Evolutionary conservation across 64 coral and sea anemone species (phyloP).

Genomic region (Montipora cactus): DNA sequence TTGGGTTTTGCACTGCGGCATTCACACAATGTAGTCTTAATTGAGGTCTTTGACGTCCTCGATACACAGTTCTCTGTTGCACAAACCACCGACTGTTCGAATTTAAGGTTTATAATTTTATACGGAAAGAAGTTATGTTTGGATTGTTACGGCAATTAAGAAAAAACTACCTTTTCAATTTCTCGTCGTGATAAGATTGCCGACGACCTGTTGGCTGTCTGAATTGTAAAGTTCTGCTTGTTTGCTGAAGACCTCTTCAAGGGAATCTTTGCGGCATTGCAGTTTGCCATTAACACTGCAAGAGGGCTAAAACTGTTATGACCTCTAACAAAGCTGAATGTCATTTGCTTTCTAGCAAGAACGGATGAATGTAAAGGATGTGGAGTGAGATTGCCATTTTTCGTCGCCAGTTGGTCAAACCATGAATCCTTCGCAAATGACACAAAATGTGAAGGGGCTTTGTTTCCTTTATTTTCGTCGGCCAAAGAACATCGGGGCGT

Average conservation of each 20-base stretch:
- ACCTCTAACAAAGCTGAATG: background rate
- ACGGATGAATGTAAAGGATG: background rate
- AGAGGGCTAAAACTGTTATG: constrained; percentile 26
- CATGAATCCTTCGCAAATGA: background rate
- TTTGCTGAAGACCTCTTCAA: background rate
- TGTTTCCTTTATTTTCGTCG: background rate
- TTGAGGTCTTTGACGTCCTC: too few relatives aligned
- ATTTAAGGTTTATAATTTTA: too few relatives aligned
- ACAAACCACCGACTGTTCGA: too few relatives aligned
- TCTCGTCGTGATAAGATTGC: constrained; percentile 35
- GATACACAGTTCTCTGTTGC: too few relatives aligned
- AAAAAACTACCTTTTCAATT: constrained; percentile 10
- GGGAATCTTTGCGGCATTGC: background rate
- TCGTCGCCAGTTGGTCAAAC: constrained; percentile 11
- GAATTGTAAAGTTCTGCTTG: background rate
- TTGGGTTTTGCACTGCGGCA: too few relatives aligned
- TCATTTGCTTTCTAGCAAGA: background rate
- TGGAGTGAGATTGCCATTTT: background rate
- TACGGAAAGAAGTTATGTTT: too few relatives aligned
- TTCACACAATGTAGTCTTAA: too few relatives aligned
- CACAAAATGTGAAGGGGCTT: background rate
- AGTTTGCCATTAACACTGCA: constrained; percentile 23
- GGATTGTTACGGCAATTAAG: too few relatives aligned
- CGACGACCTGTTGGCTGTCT: constrained; percentile 24
- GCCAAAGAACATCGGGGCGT: background rate